Base-by-base conservation (phyloP, 2,888 invertebrate genomes). In the Scaptomyza parva region DNA sequence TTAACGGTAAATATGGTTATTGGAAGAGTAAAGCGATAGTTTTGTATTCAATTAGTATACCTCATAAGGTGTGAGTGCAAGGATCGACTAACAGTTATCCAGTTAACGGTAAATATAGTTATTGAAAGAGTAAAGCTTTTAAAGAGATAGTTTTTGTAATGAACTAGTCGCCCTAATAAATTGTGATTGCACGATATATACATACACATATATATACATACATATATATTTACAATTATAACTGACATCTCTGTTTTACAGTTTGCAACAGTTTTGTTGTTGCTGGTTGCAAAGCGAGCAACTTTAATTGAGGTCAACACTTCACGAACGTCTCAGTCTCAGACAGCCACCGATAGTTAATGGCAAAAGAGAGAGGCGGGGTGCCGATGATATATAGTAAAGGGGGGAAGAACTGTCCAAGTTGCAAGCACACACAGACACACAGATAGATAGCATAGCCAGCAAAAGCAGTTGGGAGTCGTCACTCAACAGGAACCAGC, bases 231-330 rank as follows among this genome's bases (percentile, higher is more conserved):
- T 79, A 3, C 5, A 3, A 22, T 22, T 3, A 26, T 26, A 79
- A 79, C 79, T 61, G 57, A 63, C 83, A 70, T 57, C 62, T 60
- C 54, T 50, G 33, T 43, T 41, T 43, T 52, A 35, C 50, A 18
- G 26, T 50, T 26, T 45, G 7, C 9, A 5, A 18, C 9, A 50
- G 14, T 53, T 14, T 33, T 51, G 48, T 50, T 70, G 50, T 44
- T 67, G 37, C 48, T 62, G 48, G 48, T 44, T 60, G 52, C 50
- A 53, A 63, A 30, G 18, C 47, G 11, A 20, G 18, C 62, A 78
- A 82, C 83, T 75, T 66, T 74, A 78, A 81, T 87, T 87, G 86
- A 81, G 80, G 80, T 84, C 87, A 80, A 61, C 87, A 81, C 76
- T 86, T 76, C 28, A 45, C 72, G 47, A 64, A 62, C 71, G 61